Evolutionary conservation across 2,888 invertebrate species (phyloP).

Genomic region (Metacarcinus magister): DNA sequence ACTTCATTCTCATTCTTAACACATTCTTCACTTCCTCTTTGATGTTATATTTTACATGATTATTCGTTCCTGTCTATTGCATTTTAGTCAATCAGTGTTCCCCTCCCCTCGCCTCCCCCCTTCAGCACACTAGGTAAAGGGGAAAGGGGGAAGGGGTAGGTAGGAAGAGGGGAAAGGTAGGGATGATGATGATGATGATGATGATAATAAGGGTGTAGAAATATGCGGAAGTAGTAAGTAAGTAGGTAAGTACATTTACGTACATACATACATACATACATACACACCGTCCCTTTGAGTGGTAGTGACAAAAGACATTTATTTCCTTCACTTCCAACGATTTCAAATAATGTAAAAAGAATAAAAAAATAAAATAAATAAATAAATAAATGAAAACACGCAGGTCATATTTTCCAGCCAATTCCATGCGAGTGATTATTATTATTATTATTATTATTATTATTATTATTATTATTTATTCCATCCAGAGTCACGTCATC

Average conservation of each 20-base stretch:
- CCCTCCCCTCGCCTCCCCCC: background rate
- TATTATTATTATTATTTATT: too few relatives aligned
- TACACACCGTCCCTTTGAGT: conserved; percentile 41
- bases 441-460: too few relatives aligned
- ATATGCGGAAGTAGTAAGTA: background rate
- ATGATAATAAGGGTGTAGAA: background rate
- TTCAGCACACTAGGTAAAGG: too few relatives aligned
- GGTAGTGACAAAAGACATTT: too few relatives aligned
- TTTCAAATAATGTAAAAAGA: too few relatives aligned
- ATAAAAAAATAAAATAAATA: too few relatives aligned
- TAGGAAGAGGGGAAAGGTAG: background rate
- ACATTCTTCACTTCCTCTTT: background rate
- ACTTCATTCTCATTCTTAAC: background rate
- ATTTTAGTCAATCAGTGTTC: background rate
- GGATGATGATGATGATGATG: background rate
- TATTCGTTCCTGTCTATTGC: background rate
- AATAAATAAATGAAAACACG: too few relatives aligned
- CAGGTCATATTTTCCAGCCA: too few relatives aligned
- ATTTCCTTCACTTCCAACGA: too few relatives aligned
- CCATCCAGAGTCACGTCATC: too few relatives aligned
- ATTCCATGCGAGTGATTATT: too few relatives aligned
- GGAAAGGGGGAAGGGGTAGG: background rate
- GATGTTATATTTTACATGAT: background rate
- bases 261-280: conserved; percentile 52
- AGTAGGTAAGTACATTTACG: background rate